A percentile compares a stretch with the other conserved stretches of the same genome.
Evolutionary conservation across 2,113 vertebrate genomes (phyloP).

Genomic region (Sinocyclocheilus grahami): DNA sequence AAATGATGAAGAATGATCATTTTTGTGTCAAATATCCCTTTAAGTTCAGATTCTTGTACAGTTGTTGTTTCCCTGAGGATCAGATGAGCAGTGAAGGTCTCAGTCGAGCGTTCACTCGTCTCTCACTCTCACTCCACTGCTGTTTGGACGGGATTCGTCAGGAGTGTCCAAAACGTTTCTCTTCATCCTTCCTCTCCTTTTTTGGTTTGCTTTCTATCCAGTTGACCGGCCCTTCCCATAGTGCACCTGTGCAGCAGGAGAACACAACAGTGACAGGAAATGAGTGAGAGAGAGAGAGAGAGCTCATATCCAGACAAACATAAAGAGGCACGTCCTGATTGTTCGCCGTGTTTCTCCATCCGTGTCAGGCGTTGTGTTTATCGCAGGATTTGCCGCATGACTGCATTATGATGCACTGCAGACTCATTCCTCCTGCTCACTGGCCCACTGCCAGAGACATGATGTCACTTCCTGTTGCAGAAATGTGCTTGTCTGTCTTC

Average conservation of each 20-base stretch:
- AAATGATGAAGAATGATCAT: neutral
- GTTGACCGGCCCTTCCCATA: neutral
- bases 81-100: no score
- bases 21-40: no score
- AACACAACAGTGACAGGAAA: slow-evolving; percentile 74
- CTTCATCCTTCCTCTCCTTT: slow-evolving; percentile 26
- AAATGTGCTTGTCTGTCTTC: neutral
- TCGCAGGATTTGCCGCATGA: neutral
- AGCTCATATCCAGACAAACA: slow-evolving; percentile 38
- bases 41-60: no score
- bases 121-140: no score
- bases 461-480: slow-evolving; percentile 44
- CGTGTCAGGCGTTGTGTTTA: neutral
- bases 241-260: slow-evolving; percentile 65
- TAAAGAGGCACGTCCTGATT: neutral
- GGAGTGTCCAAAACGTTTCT: no score
- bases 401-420: slow-evolving; percentile 3
- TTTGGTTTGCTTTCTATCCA: slow-evolving; percentile 13
- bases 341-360: neutral
- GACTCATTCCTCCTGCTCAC: neutral
- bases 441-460: slow-evolving; percentile 4
- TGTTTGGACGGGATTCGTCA: no score
- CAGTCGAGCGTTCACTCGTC: no score
- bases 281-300: slow-evolving; percentile 37
- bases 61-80: no score